Base-by-base conservation (phyloP, 2,888 invertebrate genomes). In the Hydraecia micacea region DNA sequence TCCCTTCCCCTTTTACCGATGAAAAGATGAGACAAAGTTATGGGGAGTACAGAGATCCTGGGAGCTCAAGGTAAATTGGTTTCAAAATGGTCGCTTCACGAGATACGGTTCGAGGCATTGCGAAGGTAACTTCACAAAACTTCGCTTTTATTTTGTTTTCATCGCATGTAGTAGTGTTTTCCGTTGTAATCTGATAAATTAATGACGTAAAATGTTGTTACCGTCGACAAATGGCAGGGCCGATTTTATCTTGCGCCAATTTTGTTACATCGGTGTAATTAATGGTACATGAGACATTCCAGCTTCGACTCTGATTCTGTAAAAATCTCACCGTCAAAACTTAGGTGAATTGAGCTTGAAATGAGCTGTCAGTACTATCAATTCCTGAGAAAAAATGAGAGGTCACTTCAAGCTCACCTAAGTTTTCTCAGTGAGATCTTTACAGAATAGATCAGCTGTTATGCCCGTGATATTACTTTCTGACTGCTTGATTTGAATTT, bases 121-220 rank as follows among this genome's bases (percentile, higher is more conserved):
- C 49, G 42, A 63, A 73, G 55, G 76, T 76, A 86, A 86, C 73
- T 88, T 82, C 46, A 79, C 55, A 69, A 83, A 90, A 91, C 81
- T 87, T 83, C 11, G 66, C 49, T 80, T 87, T 88, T 89, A 86
- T 90, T 46, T 88, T 91, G 83, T 86, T 86, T 86, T 71, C 78
- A 75, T 80, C 78, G 74, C 71, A 62, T 78, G 77, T 83, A 77
- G 71, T 75, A 80, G 76, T 86, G 75, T 75, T 87, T 84, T 89
- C 77, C 72, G 69, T 80, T 78, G 75, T 86, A 85, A 86, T 80
- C 73, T 84, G 79, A 86, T 88, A 84, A 87, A 81, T 80, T 79
- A 88, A 78, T 85, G 74, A 62, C 39, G 67, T 36, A 42, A 77
- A 75, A 78, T 65, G 42, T 74, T 74, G 71, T 63, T 66, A 70